A percentile compares a stretch with the other conserved stretches of the same genome.
These are phyloP conservation scores for Tokudaia muenninki DNA, from an alignment of 2,797 vertebrate genomes.

Conservation along the genomic window DNA sequence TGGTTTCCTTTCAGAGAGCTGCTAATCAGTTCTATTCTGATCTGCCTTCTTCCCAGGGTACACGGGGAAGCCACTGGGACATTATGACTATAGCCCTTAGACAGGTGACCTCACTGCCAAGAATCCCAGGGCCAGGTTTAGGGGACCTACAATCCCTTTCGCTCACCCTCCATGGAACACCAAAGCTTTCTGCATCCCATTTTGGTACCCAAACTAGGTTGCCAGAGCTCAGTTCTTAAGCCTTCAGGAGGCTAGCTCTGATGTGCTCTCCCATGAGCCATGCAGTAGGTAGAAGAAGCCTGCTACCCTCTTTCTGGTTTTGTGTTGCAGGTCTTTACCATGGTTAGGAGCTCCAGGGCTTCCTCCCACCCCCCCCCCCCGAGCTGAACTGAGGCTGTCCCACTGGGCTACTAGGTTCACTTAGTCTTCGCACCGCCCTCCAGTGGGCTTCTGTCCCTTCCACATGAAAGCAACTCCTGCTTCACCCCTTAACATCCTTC, in stretches of 20 bases:
- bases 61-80: background rate
- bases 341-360: fast-evolving
- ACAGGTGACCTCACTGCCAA: background rate
- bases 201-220: background rate
- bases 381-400: background rate
- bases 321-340: background rate
- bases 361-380: background rate
- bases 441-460: background rate
- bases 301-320: background rate
- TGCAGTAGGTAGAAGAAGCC: background rate
- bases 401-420: background rate
- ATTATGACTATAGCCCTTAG: background rate
- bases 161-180: background rate
- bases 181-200: background rate
- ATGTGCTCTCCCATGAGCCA: fast-evolving
- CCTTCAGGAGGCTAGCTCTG: no score
- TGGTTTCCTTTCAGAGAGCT: background rate
- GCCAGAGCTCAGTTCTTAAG: background rate
- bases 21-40: background rate
- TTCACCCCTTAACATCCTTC: background rate
- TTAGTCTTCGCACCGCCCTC: background rate
- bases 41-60: background rate
- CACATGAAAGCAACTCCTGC: background rate
- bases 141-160: background rate
- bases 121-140: background rate